phyloP scores from a whole-genome alignment of 2,113 vertebrate genomes.

The Cyprinodon brontotheroides region DNA sequence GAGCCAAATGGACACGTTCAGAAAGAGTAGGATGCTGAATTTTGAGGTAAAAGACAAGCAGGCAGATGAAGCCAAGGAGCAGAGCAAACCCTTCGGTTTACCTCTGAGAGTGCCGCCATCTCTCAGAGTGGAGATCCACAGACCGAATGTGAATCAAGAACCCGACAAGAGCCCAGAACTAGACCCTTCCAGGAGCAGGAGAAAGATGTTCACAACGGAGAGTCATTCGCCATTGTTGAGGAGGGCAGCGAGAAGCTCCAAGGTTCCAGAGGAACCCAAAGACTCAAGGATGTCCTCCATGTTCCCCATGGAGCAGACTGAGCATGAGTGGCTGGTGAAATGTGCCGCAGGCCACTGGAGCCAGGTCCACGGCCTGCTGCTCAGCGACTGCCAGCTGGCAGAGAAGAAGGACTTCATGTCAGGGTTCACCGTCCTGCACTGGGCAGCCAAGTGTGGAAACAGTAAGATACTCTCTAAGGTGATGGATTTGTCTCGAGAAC shows the following conservation, averaged over 20 bases:
- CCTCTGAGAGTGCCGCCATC: constrained; percentile 78
- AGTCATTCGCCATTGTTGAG: constrained; percentile 65
- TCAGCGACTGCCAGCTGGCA: constrained; percentile 83
- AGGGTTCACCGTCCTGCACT: constrained; percentile 93
- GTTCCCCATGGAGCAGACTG: constrained; percentile 81
- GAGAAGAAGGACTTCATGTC: constrained; percentile 90
- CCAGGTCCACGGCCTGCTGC: constrained; percentile 86
- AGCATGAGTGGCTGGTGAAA: constrained; percentile 89
- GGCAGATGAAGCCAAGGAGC: neutral
- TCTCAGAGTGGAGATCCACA: constrained; percentile 22
- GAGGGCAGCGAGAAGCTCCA: constrained; percentile 60
- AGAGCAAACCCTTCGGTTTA: constrained; percentile 83
- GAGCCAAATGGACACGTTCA: constrained; percentile 7
- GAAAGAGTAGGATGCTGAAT: constrained; percentile 41
- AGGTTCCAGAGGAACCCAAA: constrained; percentile 71
- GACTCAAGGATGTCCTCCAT: constrained; percentile 33
- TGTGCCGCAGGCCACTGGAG: constrained; percentile 86
- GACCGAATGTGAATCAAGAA: constrained; percentile 31
- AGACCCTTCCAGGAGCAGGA: constrained; percentile 34
- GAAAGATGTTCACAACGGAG: constrained; percentile 44
- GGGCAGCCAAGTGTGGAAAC: constrained; percentile 91
- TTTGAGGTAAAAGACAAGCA: constrained; percentile 38
- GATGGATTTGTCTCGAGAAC: constrained; percentile 74
- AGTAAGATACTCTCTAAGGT: constrained; percentile 83
- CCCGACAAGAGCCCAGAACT: neutral